phyloP scores from a whole-genome alignment of 2,888 invertebrate species.

The Allacma fusca region DNA sequence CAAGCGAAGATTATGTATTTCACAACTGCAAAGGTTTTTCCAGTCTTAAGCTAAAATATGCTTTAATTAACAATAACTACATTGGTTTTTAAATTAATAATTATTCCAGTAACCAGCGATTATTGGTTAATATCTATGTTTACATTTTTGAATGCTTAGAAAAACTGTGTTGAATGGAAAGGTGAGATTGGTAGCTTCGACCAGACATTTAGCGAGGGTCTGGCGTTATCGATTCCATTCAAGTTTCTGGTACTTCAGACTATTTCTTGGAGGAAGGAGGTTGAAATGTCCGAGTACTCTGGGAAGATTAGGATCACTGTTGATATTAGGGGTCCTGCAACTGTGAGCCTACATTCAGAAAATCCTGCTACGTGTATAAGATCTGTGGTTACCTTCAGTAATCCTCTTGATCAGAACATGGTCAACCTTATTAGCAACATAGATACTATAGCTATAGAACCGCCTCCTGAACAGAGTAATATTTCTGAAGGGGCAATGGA shows the following conservation, averaged over 20 bases:
- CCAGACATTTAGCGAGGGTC: not conserved
- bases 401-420: too few species aligned
- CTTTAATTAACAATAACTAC: too few species aligned
- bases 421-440: not conserved
- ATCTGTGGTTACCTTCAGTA: too few species aligned
- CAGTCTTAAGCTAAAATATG: too few species aligned
- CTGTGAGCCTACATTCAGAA: too few species aligned
- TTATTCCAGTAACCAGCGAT: not conserved
- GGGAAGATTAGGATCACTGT: not conserved
- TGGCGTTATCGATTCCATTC: not conserved
- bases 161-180: not conserved
- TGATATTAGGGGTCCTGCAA: too few species aligned
- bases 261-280: not conserved
- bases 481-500: too few species aligned
- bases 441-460: too few species aligned
- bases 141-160: not conserved
- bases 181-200: not conserved
- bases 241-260: not conserved
- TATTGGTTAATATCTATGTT: not conserved
- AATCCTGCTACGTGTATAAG: too few species aligned
- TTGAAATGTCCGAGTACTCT: not conserved
- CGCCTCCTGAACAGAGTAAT: too few species aligned
- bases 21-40: too few species aligned
- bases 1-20: not conserved
- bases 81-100: too few species aligned